Conservation (phyloP, 1,140 invertebrate species). For the Batillaria attramentaria region DNA sequence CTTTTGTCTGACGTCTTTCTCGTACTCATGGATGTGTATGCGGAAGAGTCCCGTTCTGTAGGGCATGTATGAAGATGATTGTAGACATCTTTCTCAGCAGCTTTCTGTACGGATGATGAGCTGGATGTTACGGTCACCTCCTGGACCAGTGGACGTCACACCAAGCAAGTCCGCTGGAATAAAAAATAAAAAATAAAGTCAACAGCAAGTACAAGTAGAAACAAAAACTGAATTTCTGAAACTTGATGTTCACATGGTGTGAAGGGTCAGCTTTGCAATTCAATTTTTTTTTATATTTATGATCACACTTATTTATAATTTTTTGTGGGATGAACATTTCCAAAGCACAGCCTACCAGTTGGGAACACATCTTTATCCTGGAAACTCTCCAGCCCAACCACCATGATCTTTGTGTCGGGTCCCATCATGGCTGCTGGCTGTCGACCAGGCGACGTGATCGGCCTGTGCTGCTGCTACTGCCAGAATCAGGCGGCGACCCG, state of each 20-base stretch:
- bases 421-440: slow-evolving; percentile 58
- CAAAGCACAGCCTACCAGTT: slow-evolving; percentile 82
- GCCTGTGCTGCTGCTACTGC: slow-evolving; percentile 25
- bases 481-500: slow-evolving; percentile 51
- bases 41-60: slow-evolving; percentile 85
- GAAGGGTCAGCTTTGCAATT: no score
- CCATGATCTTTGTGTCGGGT: slow-evolving; percentile 84
- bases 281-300: background rate
- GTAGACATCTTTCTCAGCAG: slow-evolving; percentile 73
- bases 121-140: slow-evolving; percentile 74
- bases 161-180: slow-evolving; percentile 81
- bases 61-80: slow-evolving; percentile 86
- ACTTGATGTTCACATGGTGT: no score
- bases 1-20: slow-evolving; percentile 47
- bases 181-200: no score
- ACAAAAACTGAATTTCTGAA: no score
- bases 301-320: background rate
- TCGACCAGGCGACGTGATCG: slow-evolving; percentile 48
- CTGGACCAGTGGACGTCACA: slow-evolving; percentile 84
- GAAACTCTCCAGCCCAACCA: slow-evolving; percentile 95
- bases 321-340: background rate
- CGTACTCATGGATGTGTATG: slow-evolving; percentile 78
- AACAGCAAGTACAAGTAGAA: no score
- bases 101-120: slow-evolving; percentile 42
- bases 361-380: slow-evolving; percentile 93